phyloP scores from a whole-genome alignment of 2,113 vertebrate genomes.

The Pterophyllum scalare region DNA sequence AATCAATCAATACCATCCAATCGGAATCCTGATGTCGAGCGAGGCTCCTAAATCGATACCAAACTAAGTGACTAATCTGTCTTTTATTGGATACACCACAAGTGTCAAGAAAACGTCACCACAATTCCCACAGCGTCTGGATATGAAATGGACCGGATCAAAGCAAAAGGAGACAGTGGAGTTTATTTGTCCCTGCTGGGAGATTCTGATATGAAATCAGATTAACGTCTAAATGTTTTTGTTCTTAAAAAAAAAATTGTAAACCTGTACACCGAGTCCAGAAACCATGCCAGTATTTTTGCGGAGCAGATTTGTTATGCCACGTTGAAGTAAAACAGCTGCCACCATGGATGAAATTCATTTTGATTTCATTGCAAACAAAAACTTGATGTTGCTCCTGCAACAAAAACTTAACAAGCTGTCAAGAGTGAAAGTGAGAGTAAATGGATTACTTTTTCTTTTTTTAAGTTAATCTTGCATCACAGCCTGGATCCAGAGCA shows the following conservation, averaged over 20 bases:
- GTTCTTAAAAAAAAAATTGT: not conserved
- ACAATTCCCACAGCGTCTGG: not conserved
- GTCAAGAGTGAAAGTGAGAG: not conserved
- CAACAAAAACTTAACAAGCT: not conserved
- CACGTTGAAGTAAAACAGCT: not conserved
- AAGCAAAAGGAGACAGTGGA: not conserved
- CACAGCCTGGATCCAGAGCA: not conserved
- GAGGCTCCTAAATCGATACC: slow-evolving; percentile 45
- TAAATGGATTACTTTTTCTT: not conserved
- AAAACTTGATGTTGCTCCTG: not conserved
- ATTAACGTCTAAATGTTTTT: not conserved
- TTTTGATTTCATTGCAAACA: not conserved
- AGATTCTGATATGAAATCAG: not conserved
- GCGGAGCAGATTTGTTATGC: not conserved
- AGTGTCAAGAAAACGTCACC: slow-evolving; percentile 46
- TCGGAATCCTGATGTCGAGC: not conserved
- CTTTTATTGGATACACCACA: slow-evolving; percentile 33
- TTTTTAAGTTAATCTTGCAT: not conserved
- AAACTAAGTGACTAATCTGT: slow-evolving; percentile 35
- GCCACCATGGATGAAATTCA: not conserved
- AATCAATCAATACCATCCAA: slow-evolving; percentile 26
- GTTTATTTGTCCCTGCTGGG: not conserved
- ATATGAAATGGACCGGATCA: not conserved
- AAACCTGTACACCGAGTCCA: not conserved
- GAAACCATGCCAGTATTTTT: not conserved